These are phyloP conservation scores for Lochmaea capreae DNA, from an alignment of 2,888 invertebrate species.

Conservation along the genomic window DNA sequence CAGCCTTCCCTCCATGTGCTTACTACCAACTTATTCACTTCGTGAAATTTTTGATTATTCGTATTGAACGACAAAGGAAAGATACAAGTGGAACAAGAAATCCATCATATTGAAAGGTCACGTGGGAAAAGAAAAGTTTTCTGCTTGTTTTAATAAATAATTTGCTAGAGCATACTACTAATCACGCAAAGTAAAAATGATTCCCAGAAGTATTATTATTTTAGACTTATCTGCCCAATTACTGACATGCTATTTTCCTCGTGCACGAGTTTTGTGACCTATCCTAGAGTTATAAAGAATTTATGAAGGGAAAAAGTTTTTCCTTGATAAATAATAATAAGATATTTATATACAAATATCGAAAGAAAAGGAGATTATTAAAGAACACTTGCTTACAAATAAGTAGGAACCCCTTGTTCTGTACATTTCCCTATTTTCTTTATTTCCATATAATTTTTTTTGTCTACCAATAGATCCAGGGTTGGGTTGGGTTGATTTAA, in stretches of 20 bases:
- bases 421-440: no score
- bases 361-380: no score
- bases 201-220: constrained; percentile 1
- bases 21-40: no score
- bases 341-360: no score
- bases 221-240: neutral
- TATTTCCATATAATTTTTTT: no score
- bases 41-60: neutral
- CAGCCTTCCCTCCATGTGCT: no score
- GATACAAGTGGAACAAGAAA: neutral
- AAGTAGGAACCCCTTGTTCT: no score
- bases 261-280: neutral
- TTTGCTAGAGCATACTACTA: neutral
- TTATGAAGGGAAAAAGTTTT: neutral
- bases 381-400: no score
- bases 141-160: neutral
- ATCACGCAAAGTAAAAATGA: neutral
- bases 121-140: neutral
- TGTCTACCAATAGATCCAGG: no score
- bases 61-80: neutral
- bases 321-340: no score
- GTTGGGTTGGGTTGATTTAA: no score
- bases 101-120: neutral
- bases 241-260: constrained; percentile 2
- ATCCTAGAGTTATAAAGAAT: neutral